Conservation (phyloP, 23 tunicate species). For the Trididemnum nubilum region DNA sequence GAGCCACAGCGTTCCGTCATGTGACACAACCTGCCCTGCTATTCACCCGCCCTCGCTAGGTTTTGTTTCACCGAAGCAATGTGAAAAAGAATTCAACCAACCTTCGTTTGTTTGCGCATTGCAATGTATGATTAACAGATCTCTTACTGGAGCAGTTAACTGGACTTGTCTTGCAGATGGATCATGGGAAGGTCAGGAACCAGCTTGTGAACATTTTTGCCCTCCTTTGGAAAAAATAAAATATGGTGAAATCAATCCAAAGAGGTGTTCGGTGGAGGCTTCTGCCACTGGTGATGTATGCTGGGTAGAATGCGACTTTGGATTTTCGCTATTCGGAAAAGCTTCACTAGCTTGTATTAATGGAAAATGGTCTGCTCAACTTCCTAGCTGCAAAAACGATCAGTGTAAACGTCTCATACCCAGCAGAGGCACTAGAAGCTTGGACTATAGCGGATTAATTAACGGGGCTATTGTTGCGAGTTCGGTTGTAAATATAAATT, state of each 20-base stretch:
- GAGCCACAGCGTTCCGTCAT: not conserved
- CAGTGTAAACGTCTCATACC: not conserved
- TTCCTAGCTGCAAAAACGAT: not conserved
- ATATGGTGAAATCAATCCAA: not conserved
- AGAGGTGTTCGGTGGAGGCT: not conserved
- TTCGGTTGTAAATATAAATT: slow-evolving; percentile 2
- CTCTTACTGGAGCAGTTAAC: not conserved
- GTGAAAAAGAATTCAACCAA: not conserved
- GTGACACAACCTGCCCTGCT: not conserved
- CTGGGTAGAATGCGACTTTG: not conserved
- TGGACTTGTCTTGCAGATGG: not conserved
- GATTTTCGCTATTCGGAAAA: not conserved
- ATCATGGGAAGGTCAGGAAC: not conserved
- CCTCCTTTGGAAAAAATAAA: not conserved
- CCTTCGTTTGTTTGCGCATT: not conserved
- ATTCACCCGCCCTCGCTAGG: not conserved
- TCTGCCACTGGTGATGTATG: not conserved
- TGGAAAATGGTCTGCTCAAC: not conserved
- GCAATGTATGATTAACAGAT: not conserved
- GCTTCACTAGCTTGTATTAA: not conserved
- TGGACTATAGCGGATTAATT: not conserved
- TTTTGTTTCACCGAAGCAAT: not conserved
- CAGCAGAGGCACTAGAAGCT: not conserved
- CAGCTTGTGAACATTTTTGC: not conserved
- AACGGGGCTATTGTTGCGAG: not conserved